These are phyloP conservation scores for Octodonta nipae DNA, from an alignment of 2,888 invertebrate species.

Conservation along the genomic window DNA sequence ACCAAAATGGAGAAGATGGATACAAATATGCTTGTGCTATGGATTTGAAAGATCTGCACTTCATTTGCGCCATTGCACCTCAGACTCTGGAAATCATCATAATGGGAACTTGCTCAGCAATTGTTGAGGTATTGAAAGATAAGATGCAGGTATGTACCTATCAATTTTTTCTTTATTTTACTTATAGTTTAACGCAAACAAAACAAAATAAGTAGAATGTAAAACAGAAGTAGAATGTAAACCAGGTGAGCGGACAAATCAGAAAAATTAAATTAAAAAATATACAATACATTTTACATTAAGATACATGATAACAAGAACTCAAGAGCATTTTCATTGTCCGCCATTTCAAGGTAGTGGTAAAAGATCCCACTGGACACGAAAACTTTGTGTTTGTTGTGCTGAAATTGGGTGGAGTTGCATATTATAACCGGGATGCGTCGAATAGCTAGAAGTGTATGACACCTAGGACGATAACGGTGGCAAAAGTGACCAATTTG, in stretches of 20 bases:
- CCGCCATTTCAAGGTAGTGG: not conserved
- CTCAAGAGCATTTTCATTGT: not conserved
- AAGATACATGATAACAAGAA: not conserved
- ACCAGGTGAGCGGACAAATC: no score
- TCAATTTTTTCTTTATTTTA: not conserved
- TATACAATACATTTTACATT: not conserved
- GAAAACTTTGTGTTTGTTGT: not conserved
- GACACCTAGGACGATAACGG: not conserved
- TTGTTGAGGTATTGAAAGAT: conserved; percentile 8
- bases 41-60: conserved; percentile 11
- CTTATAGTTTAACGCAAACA: no score
- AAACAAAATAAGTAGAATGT: no score
- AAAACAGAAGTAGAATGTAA: no score
- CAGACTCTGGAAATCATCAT: conserved; percentile 9
- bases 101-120: conserved; percentile 11
- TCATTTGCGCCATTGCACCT: conserved; percentile 11
- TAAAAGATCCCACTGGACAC: not conserved
- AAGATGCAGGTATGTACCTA: conserved; percentile 5
- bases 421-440: no score
- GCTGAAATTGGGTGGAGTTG: not conserved
- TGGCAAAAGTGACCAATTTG: not conserved
- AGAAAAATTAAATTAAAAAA: not conserved
- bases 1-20: conserved; percentile 7
- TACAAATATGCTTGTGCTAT: conserved; percentile 8
- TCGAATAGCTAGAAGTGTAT: not conserved